A percentile compares a stretch with the other conserved stretches of the same genome.
These are phyloP conservation scores for Regulus satrapa DNA, from an alignment of 2,113 vertebrate species.

Conservation along the genomic window DNA sequence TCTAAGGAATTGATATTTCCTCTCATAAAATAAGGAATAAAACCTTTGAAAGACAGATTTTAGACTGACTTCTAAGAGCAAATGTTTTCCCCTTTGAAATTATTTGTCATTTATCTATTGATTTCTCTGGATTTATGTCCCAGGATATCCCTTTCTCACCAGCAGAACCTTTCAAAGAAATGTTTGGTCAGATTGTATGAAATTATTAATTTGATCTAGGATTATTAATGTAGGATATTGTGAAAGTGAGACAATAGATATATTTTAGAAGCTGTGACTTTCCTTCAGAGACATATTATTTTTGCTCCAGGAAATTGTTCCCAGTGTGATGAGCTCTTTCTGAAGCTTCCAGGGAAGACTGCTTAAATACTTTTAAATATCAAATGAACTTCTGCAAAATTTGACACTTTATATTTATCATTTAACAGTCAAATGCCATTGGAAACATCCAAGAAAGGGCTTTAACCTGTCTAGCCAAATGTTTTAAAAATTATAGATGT, in stretches of 20 bases:
- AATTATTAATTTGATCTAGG: not conserved
- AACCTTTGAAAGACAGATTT: not conserved
- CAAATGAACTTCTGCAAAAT: not conserved
- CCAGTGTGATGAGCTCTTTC: not conserved
- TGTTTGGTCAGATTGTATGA: not conserved
- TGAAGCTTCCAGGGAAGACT: not conserved
- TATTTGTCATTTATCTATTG: not conserved
- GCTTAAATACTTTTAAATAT: not conserved
- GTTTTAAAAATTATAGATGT: not conserved
- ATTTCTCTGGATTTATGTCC: not conserved
- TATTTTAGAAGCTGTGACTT: not conserved
- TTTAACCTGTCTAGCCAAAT: not conserved
- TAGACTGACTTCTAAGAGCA: not conserved
- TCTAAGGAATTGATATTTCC: not conserved
- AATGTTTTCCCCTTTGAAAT: not conserved
- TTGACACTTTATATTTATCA: not conserved
- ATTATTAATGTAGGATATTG: not conserved
- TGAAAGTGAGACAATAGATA: not conserved
- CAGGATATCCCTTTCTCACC: not conserved
- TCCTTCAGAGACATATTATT: not conserved
- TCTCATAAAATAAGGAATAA: not conserved
- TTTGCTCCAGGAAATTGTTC: not conserved
- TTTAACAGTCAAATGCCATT: not conserved
- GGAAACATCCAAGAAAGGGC: not conserved
- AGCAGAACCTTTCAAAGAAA: not conserved